Evolutionary conservation across 2,113 vertebrate genomes (phyloP), one percentile per base, ranked within the genome.

Genomic region (Hymenochirus boettgeri): DNA sequence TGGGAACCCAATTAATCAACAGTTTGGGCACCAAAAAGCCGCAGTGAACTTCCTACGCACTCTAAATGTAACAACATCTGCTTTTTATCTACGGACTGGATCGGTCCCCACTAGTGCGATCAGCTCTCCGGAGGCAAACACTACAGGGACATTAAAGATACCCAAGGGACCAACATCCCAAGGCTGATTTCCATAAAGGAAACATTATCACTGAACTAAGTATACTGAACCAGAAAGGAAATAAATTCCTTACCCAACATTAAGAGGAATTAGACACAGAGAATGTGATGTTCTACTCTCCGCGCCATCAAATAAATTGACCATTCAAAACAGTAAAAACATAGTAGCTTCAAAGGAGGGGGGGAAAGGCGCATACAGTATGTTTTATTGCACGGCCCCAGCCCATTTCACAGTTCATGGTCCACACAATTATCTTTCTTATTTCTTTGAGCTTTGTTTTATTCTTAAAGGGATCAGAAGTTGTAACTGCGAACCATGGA

Each of bases 1-100:
- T n/a, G n/a, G n/a, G n/a, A n/a, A n/a, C n/a, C n/a, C n/a, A n/a
- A n/a, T n/a, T n/a, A n/a, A n/a, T n/a, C n/a, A n/a, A n/a, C n/a
- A n/a, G n/a, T n/a, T n/a, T n/a, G n/a, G n/a, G n/a, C n/a, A n/a
- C n/a, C n/a, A n/a, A n/a, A n/a, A n/a, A n/a, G n/a, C n/a, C n/a
- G n/a, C n/a, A n/a, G n/a, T 67, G 65, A 67, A 67, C 64, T 67
- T 59, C 47, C 27, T 21, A 52, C 52, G 56, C 46, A 59, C 65
- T 67, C 25, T 53, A 15, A 25, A 59, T 15, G 45, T 53, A 15
- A 9, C 29, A 11, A 27, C 31, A 29, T 58, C 31, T 59, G 56
- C 33, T 52, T 50, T 27, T 25, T 19, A 33, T 29, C 55, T 26
- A 46, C 22, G 18, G 27, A n/a, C n/a, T 23, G 45, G 65, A 60